Evolutionary conservation across 2,888 invertebrate species (phyloP).

Genomic region (Chrysotoxum bicinctum): DNA sequence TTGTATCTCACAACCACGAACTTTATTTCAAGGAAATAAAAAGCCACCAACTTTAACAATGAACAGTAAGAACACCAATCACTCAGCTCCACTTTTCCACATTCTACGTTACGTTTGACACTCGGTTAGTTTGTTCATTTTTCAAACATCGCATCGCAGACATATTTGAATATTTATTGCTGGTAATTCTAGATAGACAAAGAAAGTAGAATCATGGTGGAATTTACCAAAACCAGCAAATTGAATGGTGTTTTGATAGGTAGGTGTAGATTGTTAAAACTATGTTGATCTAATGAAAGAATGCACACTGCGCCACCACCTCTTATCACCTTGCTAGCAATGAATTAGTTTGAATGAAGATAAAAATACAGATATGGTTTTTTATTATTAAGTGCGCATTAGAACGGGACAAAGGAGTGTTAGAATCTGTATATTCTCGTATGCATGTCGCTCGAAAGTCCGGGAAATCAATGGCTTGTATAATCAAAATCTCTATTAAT

Average conservation of each 20-base stretch:
- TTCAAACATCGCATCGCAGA: not conserved
- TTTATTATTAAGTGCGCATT: not conserved
- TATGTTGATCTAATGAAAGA: not conserved
- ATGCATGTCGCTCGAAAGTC: too few species aligned
- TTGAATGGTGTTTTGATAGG: not conserved
- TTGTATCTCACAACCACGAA: constrained; percentile 49
- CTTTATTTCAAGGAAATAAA: not conserved
- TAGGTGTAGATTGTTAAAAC: not conserved
- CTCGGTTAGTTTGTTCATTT: not conserved
- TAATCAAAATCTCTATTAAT: too few species aligned
- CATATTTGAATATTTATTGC: not conserved
- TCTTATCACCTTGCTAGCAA: not conserved
- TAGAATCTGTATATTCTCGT: too few species aligned
- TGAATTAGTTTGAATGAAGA: not conserved
- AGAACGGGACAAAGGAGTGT: too few species aligned
- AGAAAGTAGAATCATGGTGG: not conserved
- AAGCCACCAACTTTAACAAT: not conserved
- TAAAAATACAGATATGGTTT: not conserved
- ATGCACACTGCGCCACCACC: not conserved
- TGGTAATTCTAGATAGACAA: not conserved
- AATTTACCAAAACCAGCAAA: not conserved
- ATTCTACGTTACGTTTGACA: not conserved
- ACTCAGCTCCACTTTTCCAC: not conserved
- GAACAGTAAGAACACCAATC: constrained; percentile 1
- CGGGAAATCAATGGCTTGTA: too few species aligned